Conservation (phyloP, 1,140 invertebrate species). For the Lepidurus packardi region DNA sequence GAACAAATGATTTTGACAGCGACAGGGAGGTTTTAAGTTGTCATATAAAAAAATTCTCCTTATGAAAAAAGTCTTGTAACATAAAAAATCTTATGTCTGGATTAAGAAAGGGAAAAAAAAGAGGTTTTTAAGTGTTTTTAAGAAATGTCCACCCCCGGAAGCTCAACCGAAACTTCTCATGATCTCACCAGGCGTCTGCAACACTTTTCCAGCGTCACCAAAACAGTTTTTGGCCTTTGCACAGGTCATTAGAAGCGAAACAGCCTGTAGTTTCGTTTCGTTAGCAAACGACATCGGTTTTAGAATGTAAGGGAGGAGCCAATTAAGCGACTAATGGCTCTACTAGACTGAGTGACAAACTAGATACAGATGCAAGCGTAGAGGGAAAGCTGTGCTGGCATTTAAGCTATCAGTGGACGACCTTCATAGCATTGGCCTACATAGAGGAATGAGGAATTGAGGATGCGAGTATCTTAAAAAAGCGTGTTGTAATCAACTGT, state of each 20-base stretch:
- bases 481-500: not conserved
- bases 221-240: not conserved
- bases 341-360: not conserved
- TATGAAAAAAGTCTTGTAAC: not conserved
- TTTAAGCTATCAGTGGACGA: not conserved
- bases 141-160: not conserved
- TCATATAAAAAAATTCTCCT: not conserved
- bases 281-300: not conserved
- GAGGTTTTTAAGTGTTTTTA: not conserved
- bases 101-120: too few relatives aligned
- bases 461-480: not conserved
- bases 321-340: not conserved
- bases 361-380: conserved; percentile 5
- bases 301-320: not conserved
- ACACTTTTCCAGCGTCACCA: not conserved
- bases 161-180: not conserved
- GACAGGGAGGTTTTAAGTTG: not conserved
- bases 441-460: not conserved
- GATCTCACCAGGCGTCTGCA: conserved; percentile 9
- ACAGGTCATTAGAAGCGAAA: not conserved
- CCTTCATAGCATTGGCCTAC: conserved; percentile 21
- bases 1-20: not conserved
- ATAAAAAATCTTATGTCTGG: too few relatives aligned
- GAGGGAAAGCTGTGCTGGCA: not conserved
- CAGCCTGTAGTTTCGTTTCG: not conserved